These are phyloP conservation scores for Cryptoprocta ferox DNA, from an alignment of 2,797 vertebrate genomes.

Conservation along the genomic window DNA sequence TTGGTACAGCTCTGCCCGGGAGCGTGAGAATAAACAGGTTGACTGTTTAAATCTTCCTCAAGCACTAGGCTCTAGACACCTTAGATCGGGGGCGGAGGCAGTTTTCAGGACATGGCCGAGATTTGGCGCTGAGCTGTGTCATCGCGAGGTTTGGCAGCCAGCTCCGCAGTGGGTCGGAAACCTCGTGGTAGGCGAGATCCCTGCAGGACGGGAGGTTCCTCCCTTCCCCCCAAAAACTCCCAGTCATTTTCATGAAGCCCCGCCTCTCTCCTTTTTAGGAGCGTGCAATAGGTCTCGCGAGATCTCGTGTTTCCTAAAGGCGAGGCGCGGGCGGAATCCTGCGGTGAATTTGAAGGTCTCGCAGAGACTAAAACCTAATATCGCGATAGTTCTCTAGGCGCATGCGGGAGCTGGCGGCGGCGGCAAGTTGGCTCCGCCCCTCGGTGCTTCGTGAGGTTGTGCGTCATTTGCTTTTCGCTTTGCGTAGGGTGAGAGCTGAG, in stretches of 20 bases:
- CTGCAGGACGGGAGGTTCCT: constrained; percentile 79
- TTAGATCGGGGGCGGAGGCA: constrained; percentile 81
- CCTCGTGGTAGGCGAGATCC: constrained; percentile 82
- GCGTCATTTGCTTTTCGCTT: constrained; percentile 80
- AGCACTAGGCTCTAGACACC: constrained; percentile 75
- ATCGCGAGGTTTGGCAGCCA: constrained; percentile 80
- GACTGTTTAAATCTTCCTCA: constrained; percentile 77
- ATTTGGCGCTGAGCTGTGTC: constrained; percentile 83
- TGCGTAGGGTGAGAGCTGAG: constrained; percentile 64
- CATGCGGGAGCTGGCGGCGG: constrained; percentile 55
- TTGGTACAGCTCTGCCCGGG: constrained; percentile 62
- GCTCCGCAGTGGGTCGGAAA: constrained; percentile 81
- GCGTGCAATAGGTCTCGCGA: constrained; percentile 68
- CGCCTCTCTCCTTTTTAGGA: constrained; percentile 75
- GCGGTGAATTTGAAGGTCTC: constrained; percentile 70
- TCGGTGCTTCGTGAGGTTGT: constrained; percentile 63
- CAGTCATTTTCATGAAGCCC: constrained; percentile 79
- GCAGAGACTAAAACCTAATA: constrained; percentile 37
- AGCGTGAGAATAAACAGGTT: constrained; percentile 80
- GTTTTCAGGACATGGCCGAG: constrained; percentile 82
- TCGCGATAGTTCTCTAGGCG: constrained; percentile 73
- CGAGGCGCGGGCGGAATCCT: constrained; percentile 76
- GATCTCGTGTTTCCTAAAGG: constrained; percentile 72
- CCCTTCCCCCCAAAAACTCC: constrained; percentile 78
- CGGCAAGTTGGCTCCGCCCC: constrained; percentile 67